Evolutionary conservation across 2,113 vertebrate species (phyloP).

Genomic region (Silurus meridionalis): DNA sequence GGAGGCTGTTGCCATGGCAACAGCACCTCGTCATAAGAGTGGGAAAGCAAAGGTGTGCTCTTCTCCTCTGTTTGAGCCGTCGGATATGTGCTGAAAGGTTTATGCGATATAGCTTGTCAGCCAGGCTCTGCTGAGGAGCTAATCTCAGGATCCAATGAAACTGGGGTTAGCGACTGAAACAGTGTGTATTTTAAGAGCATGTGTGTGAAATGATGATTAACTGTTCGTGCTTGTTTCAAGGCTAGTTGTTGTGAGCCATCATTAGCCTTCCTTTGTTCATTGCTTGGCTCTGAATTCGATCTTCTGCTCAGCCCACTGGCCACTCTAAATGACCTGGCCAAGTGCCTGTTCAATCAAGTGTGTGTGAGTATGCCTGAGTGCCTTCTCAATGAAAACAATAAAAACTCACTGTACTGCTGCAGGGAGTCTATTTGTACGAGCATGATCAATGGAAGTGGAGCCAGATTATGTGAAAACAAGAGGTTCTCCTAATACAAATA

Average conservation of each 20-base stretch:
- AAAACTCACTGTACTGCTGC: constrained; percentile 33
- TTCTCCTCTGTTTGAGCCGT: constrained; percentile 47
- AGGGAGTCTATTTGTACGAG: constrained; percentile 19
- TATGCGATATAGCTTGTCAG: constrained; percentile 44
- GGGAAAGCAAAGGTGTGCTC: constrained; percentile 51
- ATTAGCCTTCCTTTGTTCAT: constrained; percentile 47
- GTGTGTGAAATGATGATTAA: constrained; percentile 37
- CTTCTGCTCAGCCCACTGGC: constrained; percentile 34
- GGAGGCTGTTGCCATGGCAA: constrained; percentile 57
- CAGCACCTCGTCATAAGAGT: constrained; percentile 44
- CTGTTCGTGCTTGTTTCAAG: background rate
- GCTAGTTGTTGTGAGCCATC: constrained; percentile 6
- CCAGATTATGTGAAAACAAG: background rate
- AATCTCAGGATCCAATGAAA: constrained; percentile 10
- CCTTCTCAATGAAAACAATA: constrained; percentile 45
- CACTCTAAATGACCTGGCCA: constrained; percentile 48
- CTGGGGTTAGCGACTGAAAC: constrained; percentile 17
- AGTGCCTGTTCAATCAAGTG: constrained; percentile 51
- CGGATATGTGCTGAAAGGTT: constrained; percentile 44
- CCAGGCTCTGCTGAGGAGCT: constrained; percentile 25
- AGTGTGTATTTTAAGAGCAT: constrained; percentile 27
- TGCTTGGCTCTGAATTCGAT: constrained; percentile 41
- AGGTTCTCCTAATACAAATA: background rate
- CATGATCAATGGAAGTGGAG: constrained; percentile 25
- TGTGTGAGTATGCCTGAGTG: constrained; percentile 45